A percentile compares a stretch with the other conserved stretches of the same genome.
Evolutionary conservation across 2,888 invertebrate species (phyloP).

Genomic region (Cantharis rustica): DNA sequence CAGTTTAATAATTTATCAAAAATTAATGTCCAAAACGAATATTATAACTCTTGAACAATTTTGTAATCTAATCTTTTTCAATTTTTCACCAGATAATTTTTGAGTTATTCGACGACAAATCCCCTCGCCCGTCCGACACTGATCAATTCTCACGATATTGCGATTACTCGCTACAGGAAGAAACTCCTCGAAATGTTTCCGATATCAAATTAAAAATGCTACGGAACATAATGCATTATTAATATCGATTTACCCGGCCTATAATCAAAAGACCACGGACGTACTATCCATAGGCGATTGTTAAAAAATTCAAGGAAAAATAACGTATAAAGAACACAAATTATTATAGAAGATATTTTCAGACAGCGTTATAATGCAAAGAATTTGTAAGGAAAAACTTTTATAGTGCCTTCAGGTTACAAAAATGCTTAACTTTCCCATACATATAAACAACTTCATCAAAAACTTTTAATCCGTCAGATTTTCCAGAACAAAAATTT

Average conservation of each 20-base stretch:
- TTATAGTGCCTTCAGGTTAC: conserved; percentile 29
- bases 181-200: background rate
- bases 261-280: background rate
- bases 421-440: conserved; percentile 22
- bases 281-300: background rate
- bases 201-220: background rate
- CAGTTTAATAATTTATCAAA: background rate
- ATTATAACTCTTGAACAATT: background rate
- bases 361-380: conserved; percentile 22
- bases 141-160: background rate
- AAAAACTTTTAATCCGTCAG: conserved; percentile 29
- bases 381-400: conserved; percentile 21
- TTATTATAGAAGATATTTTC: conserved; percentile 24
- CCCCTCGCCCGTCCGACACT: too few species aligned
- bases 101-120: background rate
- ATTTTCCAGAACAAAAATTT: conserved; percentile 23
- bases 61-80: background rate
- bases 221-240: background rate
- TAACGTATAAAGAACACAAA: background rate
- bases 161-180: background rate
- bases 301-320: background rate
- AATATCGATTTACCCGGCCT: background rate
- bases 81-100: background rate
- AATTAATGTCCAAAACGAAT: background rate
- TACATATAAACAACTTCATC: conserved; percentile 32